Conservation (phyloP, 1,140 invertebrate genomes). For the Dendroctonus valens region DNA sequence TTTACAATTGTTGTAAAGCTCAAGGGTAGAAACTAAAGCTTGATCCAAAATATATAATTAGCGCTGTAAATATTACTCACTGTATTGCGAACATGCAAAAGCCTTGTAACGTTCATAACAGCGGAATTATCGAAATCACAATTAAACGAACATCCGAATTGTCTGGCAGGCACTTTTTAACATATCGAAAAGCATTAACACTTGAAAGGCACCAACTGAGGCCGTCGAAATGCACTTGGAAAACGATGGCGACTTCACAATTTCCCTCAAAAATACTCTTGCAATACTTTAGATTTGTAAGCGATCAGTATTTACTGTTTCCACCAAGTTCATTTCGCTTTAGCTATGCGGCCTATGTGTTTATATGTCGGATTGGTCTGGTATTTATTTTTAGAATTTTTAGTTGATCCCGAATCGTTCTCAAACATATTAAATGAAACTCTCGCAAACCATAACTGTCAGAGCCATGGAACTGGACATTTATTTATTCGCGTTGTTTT, state of each 20-base stretch:
- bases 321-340: constrained; percentile 25
- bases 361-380: constrained; percentile 29
- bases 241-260: too few species aligned
- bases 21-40: too few species aligned
- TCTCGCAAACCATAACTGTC: constrained; percentile 23
- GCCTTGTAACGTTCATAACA: background rate
- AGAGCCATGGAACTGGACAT: constrained; percentile 2
- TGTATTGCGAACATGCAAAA: background rate
- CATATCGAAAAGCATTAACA: too few species aligned
- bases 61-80: background rate
- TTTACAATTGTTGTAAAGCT: too few species aligned
- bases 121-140: background rate
- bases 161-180: background rate
- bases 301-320: constrained; percentile 18
- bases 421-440: constrained; percentile 28
- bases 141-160: background rate
- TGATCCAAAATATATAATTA: background rate
- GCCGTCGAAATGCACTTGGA: too few species aligned
- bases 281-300: constrained; percentile 20
- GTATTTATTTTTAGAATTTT: constrained; percentile 34
- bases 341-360: constrained; percentile 27
- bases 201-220: too few species aligned
- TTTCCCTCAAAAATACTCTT: constrained; percentile 16
- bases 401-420: constrained; percentile 28
- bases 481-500: constrained; percentile 18